These are phyloP conservation scores for Columbina picui DNA, from an alignment of 2,113 vertebrate genomes.

Conservation along the genomic window DNA sequence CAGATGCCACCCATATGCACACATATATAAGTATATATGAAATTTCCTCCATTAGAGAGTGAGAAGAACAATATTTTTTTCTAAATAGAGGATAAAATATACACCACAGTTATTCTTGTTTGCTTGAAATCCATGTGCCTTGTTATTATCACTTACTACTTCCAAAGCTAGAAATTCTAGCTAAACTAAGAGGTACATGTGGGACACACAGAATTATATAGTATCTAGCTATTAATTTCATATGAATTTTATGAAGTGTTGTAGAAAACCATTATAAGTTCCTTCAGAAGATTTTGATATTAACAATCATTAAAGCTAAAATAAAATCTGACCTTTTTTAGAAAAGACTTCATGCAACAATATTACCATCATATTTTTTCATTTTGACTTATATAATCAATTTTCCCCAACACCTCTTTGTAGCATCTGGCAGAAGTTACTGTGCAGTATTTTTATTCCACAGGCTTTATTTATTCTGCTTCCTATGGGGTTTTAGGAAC, in stretches of 20 bases:
- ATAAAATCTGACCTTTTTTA: not conserved
- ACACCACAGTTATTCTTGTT: not conserved
- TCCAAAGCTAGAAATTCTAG: not conserved
- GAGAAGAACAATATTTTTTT: not conserved
- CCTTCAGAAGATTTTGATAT: not conserved
- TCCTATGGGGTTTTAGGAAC: not conserved
- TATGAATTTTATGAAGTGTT: not conserved
- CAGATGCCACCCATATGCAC: not conserved
- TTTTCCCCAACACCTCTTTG: not conserved
- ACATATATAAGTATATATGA: not conserved
- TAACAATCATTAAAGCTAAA: not conserved
- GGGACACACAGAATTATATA: fast-evolving
- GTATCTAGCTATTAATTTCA: not conserved
- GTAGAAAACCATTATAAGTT: not conserved
- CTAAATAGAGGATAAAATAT: not conserved
- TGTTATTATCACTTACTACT: not conserved
- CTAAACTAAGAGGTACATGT: not conserved
- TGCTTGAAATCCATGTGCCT: not conserved
- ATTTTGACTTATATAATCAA: not conserved
- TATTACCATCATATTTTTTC: not conserved
- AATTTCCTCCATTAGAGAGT: not conserved
- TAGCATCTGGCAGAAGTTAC: not conserved
- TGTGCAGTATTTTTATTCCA: not conserved
- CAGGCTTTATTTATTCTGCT: not conserved
- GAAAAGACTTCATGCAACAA: not conserved